A percentile compares a stretch with the other conserved stretches of the same genome.
Conservation (phyloP, 1,140 invertebrate genomes). For the Acromyrmex heyeri region DNA sequence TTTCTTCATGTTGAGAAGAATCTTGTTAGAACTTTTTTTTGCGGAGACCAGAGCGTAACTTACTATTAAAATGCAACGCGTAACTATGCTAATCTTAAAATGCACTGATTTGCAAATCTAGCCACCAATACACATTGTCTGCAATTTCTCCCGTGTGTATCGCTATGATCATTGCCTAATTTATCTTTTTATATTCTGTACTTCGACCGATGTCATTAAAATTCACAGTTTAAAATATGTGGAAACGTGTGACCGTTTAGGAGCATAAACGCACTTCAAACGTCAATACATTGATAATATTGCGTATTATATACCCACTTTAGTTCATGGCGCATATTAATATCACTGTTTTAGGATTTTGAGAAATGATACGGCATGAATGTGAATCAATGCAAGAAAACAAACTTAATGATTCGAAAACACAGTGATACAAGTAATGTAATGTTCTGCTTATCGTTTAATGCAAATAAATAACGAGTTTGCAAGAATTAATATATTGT, state of each 20-base stretch:
- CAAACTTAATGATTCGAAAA: constrained; percentile 77
- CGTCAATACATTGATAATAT: constrained; percentile 63
- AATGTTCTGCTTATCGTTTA: constrained; percentile 76
- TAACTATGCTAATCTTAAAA: constrained; percentile 67
- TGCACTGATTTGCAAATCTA: constrained; percentile 80
- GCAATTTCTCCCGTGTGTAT: constrained; percentile 80
- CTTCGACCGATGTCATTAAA: constrained; percentile 51
- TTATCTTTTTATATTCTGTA: constrained; percentile 54
- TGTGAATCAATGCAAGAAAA: constrained; percentile 75
- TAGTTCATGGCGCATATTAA: constrained; percentile 67
- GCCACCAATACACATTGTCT: constrained; percentile 88
- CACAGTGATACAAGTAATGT: constrained; percentile 78
- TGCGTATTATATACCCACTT: constrained; percentile 51
- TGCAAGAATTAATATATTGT: constrained; percentile 75
- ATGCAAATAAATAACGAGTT: constrained; percentile 78
- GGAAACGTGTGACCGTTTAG: constrained; percentile 64
- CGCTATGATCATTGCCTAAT: constrained; percentile 72
- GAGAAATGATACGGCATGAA: constrained; percentile 80
- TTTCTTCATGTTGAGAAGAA: constrained; percentile 54
- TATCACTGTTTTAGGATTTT: constrained; percentile 70
- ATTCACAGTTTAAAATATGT: constrained; percentile 59
- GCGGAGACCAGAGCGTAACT: constrained; percentile 67
- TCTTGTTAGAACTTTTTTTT: constrained; percentile 53
- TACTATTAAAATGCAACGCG: constrained; percentile 66
- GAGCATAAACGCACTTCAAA: constrained; percentile 70